These are phyloP conservation scores for Gymnogyps californianus DNA, from an alignment of 2,113 vertebrate species.

Conservation along the genomic window DNA sequence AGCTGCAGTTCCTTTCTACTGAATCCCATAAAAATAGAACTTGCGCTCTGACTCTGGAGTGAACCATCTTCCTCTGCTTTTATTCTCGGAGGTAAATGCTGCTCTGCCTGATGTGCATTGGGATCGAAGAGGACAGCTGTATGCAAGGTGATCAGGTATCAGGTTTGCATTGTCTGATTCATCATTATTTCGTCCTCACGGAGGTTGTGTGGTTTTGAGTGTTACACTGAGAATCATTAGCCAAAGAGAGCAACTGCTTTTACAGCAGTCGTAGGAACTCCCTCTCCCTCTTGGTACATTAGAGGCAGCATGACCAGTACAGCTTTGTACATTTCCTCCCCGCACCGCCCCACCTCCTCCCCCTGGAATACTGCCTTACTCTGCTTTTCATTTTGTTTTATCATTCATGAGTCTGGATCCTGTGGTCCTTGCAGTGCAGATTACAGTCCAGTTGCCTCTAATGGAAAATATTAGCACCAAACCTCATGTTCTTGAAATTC, in stretches of 20 bases:
- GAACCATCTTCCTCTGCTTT: background rate
- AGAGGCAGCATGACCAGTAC: background rate
- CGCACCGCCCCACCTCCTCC: too few species aligned
- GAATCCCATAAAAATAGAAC: background rate
- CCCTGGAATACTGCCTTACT: background rate
- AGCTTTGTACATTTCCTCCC: background rate
- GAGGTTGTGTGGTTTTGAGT: background rate
- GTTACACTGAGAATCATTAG: background rate
- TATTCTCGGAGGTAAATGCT: background rate
- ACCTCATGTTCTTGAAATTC: background rate
- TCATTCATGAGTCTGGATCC: background rate
- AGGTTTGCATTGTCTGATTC: background rate
- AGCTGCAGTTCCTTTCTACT: background rate
- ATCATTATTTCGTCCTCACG: background rate
- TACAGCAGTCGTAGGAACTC: background rate
- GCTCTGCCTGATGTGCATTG: background rate
- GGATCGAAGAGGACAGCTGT: background rate
- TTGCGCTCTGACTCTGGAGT: background rate
- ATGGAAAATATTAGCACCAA: background rate
- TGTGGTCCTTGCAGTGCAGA: background rate
- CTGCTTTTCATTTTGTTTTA: background rate
- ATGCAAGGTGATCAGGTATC: background rate
- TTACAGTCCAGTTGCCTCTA: background rate
- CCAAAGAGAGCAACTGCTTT: background rate
- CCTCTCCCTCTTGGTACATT: background rate